Conservation (phyloP, 2,113 vertebrate genomes). For the Hemicordylus capensis region DNA sequence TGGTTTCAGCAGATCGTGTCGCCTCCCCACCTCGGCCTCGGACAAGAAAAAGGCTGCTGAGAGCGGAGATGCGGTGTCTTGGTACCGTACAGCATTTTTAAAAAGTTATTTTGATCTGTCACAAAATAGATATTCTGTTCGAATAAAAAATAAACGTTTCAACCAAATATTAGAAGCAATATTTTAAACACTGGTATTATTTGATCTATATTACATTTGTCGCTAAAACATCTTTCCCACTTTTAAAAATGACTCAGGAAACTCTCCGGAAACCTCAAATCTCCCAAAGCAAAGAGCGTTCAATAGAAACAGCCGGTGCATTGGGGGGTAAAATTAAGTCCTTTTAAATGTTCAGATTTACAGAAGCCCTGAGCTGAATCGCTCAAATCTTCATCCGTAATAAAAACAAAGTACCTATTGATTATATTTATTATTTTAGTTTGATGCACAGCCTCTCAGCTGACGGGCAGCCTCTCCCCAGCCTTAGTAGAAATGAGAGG, state of each 20-base stretch:
- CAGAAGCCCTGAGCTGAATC: constrained; percentile 15
- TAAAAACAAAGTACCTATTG: neutral
- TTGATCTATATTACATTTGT: constrained; percentile 25
- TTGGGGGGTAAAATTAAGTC: constrained; percentile 25
- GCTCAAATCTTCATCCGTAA: constrained; percentile 4
- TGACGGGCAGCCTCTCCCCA: no score
- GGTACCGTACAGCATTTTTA: neutral
- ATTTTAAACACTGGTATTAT: constrained; percentile 31
- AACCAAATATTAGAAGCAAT: constrained; percentile 35
- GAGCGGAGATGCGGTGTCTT: neutral
- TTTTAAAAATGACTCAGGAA: neutral
- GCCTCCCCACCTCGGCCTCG: constrained; percentile 21
- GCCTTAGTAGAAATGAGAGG: constrained; percentile 26
- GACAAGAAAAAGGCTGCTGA: constrained; percentile 47
- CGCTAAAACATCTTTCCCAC: neutral
- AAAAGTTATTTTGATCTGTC: constrained; percentile 36
- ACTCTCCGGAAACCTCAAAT: neutral
- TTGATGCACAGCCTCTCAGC: constrained; percentile 31
- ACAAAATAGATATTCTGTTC: constrained; percentile 36
- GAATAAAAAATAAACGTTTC: constrained; percentile 34
- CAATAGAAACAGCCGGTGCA: neutral
- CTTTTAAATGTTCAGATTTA: neutral
- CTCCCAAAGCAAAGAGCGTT: constrained; percentile 19
- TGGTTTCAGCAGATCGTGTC: constrained; percentile 32
- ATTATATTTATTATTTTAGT: constrained; percentile 1